A percentile compares a stretch with the other conserved stretches of the same genome.
Evolutionary conservation across 1,140 invertebrate species (phyloP).

Genomic region (Dendroctonus ponderosae): DNA sequence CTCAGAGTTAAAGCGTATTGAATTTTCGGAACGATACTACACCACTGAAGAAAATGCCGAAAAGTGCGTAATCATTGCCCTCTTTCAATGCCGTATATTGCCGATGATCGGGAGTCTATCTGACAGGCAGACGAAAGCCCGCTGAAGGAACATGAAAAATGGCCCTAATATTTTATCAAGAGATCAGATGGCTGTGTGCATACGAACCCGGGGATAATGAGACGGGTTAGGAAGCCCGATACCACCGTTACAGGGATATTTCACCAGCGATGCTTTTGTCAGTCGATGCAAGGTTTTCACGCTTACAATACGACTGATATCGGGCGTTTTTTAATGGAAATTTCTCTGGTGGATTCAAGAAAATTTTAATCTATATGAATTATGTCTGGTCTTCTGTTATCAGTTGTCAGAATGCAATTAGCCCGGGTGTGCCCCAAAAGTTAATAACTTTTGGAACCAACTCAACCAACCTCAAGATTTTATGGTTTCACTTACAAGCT

Average conservation of each 20-base stretch:
- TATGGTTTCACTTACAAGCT: too few relatives aligned
- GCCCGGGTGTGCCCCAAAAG: too few relatives aligned
- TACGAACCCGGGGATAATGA: slow-evolving; percentile 50
- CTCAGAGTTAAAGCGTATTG: too few relatives aligned
- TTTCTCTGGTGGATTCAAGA: too few relatives aligned
- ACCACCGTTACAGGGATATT: slow-evolving; percentile 34
- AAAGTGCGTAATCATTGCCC: slow-evolving; percentile 43
- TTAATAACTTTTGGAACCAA: too few relatives aligned
- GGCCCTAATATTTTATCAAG: slow-evolving; percentile 47
- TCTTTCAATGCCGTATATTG: slow-evolving; percentile 43
- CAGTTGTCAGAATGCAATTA: too few relatives aligned
- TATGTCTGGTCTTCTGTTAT: too few relatives aligned
- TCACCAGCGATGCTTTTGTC: slow-evolving; percentile 13
- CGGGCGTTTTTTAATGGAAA: background rate
- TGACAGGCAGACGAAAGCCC: slow-evolving; percentile 49
- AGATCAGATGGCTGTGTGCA: slow-evolving; percentile 45
- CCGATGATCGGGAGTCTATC: slow-evolving; percentile 48
- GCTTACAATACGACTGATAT: slow-evolving; percentile 15
- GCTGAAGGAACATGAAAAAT: slow-evolving; percentile 50
- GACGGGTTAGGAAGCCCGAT: slow-evolving; percentile 46
- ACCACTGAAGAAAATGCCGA: slow-evolving; percentile 25
- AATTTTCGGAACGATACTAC: background rate
- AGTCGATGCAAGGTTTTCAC: slow-evolving; percentile 13
- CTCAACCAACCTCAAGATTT: too few relatives aligned
- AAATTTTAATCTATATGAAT: too few relatives aligned